Evolutionary conservation across 2,888 invertebrate species (phyloP), one percentile per base, ranked within the genome.

Genomic region (Dicyrtoma fusca): DNA sequence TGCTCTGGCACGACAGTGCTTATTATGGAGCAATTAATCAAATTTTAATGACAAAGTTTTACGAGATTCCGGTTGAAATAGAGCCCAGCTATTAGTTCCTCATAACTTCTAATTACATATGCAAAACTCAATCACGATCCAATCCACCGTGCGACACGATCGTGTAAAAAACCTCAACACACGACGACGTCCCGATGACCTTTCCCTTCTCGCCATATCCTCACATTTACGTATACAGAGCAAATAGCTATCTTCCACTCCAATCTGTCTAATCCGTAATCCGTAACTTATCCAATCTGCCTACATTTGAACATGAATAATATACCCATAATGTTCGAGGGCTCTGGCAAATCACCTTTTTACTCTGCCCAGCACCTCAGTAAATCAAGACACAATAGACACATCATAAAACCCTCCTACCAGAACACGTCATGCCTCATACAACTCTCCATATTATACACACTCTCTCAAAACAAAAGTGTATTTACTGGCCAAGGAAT

Each of bases 11-110:
- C 72, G 71, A 73, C 71, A 70, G 73, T 65, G 71, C 74, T 77
- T 74, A 78, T 78, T 78, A 78, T 59, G 62, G 55, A 75, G 75
- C 78, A 78, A 78, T 78, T 78, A 78, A 78, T 78, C 78, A 78
- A 74, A 76, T 19, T 76, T 77, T 78, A 78, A 78, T 75, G 78
- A 78, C 77, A 77, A 76, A 74, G 72, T 76, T 76, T 76, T 73
- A 73, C 61, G 74, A 69, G 72, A 69, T 64, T 53, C 49, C 51
- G 59, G 66, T 63, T 65, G 70, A 59, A 74, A 69, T 69, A 71
- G 70, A 71, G 72, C 72, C 74, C 73, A 74, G 66, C 69, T 65
- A 77, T 75, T 76, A 76, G 72, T 69, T 76, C 63, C 73, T 61
- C 71, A 74, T 73, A 75, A 71, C 76, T 73, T 75, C 75, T 76